Evolutionary conservation across 2,797 vertebrate genomes (phyloP), one percentile per base, ranked within the genome.

Genomic region (Podarcis lilfordi): DNA sequence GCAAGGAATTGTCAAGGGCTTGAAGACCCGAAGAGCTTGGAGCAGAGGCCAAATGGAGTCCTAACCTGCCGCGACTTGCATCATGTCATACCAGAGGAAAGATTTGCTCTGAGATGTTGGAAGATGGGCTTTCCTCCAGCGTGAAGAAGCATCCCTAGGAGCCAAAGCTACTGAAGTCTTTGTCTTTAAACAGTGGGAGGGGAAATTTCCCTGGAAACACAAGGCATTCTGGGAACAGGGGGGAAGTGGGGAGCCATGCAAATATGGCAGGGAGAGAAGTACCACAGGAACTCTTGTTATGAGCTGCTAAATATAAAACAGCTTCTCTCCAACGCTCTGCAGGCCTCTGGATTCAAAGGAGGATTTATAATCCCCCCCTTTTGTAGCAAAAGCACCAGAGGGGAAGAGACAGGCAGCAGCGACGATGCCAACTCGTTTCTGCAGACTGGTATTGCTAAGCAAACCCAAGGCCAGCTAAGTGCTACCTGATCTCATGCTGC

Each of bases 241-340:
- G 11, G 82, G 3, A 1, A n/a, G 78, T 0, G 75, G 9, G 0
- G 35, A 64, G 15, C 29, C 32, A 5, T 23, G 74, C 64, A 71
- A 83, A 29, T 11, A 37, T 43, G 5, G 64, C 29, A 35, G 29
- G 75, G 29, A 35, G 2, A 66, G 25, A 0, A 10, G 83, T n/a
- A 3, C 9, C 40, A 74, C 1, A 66, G 23, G 69, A 13, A 50
- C 69, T n/a, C 17, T 55, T 23, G 25, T 68, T 11, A 69, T 35
- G 40, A n/a, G 17, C 72, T 69, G 80, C 80, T 88, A 50, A 81
- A 81, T 35, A 86, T 43, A 66, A 64, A 37, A 76, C 79, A 55
- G 81, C 43, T 68, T 9, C 50, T 61, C 40, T 78, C 29, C 19
- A 32, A 72, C 10, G 29, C 35, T 61, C 19, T 8, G 17, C 40